A percentile compares a stretch with the other conserved stretches of the same genome.
Conservation (phyloP, 2,888 invertebrate genomes). For the Subacronicta megacephala region DNA sequence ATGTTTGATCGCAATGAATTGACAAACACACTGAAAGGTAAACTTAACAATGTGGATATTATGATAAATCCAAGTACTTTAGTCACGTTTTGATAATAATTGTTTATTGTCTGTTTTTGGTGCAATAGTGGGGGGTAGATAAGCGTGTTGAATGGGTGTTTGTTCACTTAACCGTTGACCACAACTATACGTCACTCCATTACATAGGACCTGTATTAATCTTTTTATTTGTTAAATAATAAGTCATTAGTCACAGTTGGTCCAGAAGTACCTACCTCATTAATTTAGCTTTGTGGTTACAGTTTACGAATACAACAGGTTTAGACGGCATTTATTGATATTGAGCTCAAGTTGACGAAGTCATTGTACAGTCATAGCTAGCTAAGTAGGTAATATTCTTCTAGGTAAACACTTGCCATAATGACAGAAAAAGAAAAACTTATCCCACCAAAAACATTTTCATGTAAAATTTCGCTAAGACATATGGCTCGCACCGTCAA, state of each 20-base stretch:
- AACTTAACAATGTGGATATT: constrained; percentile 1
- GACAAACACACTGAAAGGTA: background rate
- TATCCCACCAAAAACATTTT: too few relatives aligned
- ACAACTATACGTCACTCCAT: constrained; percentile 31
- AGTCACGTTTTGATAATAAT: constrained; percentile 1
- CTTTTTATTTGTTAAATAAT: constrained; percentile 24
- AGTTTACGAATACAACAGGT: constrained; percentile 5
- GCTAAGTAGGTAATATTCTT: background rate
- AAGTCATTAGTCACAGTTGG: constrained; percentile 32
- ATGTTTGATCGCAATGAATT: background rate
- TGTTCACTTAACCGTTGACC: constrained; percentile 24
- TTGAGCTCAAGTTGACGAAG: constrained; percentile 2
- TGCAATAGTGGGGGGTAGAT: constrained; percentile 3
- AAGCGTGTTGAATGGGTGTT: constrained; percentile 26
- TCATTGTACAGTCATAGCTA: constrained; percentile 24
- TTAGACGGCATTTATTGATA: background rate
- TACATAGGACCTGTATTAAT: constrained; percentile 25
- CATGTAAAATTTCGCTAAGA: too few relatives aligned
- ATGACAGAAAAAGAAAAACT: too few relatives aligned
- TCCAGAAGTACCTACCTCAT: constrained; percentile 10
- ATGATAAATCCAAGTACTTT: background rate
- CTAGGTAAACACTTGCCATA: too few relatives aligned
- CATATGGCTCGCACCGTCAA: too few relatives aligned
- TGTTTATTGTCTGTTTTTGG: constrained; percentile 1
- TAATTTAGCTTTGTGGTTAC: constrained; percentile 31